phyloP scores from a whole-genome alignment of 1,140 invertebrate genomes.

The Nasonia giraulti region DNA sequence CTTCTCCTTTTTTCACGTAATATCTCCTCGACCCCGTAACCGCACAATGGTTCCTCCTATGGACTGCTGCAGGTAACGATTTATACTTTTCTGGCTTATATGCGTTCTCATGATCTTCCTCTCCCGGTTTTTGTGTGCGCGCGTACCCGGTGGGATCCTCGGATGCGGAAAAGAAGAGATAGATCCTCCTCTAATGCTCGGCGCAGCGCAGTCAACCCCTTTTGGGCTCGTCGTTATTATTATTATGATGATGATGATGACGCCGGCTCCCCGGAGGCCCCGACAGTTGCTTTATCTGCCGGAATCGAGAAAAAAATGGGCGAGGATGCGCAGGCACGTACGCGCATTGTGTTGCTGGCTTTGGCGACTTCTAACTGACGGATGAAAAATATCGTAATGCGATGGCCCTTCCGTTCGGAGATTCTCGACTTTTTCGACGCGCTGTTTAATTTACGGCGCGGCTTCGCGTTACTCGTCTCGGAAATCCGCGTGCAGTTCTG shows the following conservation, averaged over 20 bases:
- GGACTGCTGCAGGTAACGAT: conserved; percentile 57
- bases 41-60: conserved; percentile 14
- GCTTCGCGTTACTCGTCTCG: neutral
- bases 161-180: conserved; percentile 59
- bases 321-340: conserved; percentile 40
- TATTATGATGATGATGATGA: neutral
- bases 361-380: conserved; percentile 29
- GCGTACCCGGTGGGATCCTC: conserved; percentile 38
- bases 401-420: neutral
- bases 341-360: neutral
- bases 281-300: conserved; percentile 42
- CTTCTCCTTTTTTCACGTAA: conserved; percentile 9
- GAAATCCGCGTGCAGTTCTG: no score
- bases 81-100: conserved; percentile 52
- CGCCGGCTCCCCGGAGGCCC: no score
- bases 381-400: conserved; percentile 39
- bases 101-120: conserved; percentile 64
- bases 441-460: neutral
- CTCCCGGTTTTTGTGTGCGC: neutral
- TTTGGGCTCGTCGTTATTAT: conserved; percentile 11
- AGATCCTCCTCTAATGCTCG: conserved; percentile 52
- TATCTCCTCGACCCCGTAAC: conserved; percentile 49
- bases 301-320: conserved; percentile 31
- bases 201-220: conserved; percentile 38
- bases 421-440: neutral